phyloP scores from a whole-genome alignment of 2,888 invertebrate species.

The Drosophila demipolita region DNA sequence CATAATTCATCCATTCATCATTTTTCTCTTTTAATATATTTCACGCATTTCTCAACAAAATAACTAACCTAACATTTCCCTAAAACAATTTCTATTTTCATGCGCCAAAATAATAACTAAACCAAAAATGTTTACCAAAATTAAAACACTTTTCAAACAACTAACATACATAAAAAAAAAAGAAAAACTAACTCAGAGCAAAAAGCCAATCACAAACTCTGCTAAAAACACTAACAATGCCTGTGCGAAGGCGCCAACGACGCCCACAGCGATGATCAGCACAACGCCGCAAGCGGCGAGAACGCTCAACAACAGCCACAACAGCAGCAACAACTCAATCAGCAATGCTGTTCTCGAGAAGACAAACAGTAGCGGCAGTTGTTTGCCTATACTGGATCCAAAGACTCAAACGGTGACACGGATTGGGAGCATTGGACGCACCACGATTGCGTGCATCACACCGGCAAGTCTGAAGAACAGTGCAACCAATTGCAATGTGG shows the following conservation, averaged over 20 bases:
- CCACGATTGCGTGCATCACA: constrained; percentile 82
- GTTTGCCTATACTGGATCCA: constrained; percentile 47
- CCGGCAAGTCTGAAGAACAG: constrained; percentile 69
- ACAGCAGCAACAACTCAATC: constrained; percentile 22
- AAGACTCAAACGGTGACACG: constrained; percentile 75
- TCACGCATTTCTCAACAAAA: constrained; percentile 10
- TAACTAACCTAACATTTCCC: constrained; percentile 64
- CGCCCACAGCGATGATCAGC: constrained; percentile 44
- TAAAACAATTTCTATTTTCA: constrained; percentile 66
- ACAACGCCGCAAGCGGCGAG: constrained; percentile 34
- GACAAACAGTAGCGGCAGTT: constrained; percentile 36
- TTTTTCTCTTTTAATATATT: constrained; percentile 23
- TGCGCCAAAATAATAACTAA: constrained; percentile 49
- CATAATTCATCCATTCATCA: constrained; percentile 22
- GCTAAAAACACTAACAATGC: constrained; percentile 70
- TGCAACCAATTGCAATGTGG: constrained; percentile 71
- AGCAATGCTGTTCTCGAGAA: constrained; percentile 22
- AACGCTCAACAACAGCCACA: constrained; percentile 43
- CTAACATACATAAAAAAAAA: constrained; percentile 49
- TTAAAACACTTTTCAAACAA: constrained; percentile 41
- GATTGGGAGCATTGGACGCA: constrained; percentile 83
- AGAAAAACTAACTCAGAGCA: constrained; percentile 74
- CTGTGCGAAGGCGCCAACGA: constrained; percentile 45
- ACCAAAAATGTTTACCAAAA: constrained; percentile 26
- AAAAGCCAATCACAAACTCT: constrained; percentile 58